Evolutionary conservation across 1,140 invertebrate genomes (phyloP).

Genomic region (Rhopalosiphum maidis): DNA sequence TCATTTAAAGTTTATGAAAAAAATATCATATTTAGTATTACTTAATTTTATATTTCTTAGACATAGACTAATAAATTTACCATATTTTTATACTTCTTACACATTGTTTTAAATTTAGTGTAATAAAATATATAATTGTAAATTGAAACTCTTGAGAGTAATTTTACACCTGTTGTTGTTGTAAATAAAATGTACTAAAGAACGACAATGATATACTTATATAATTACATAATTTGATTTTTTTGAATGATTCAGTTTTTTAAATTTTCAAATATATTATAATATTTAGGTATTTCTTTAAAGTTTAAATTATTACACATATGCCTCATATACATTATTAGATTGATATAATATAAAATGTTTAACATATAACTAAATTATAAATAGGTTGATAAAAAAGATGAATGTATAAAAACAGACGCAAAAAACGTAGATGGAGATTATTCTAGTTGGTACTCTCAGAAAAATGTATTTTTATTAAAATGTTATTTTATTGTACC

Average conservation of each 20-base stretch:
- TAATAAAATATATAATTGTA: neutral
- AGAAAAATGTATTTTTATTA: too few relatives aligned
- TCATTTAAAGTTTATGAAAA: neutral
- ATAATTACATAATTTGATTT: neutral
- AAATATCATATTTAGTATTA: neutral
- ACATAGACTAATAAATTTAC: neutral
- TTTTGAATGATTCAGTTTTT: neutral
- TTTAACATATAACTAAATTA: neutral
- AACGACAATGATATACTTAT: constrained; percentile 2
- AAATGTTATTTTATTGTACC: too few relatives aligned
- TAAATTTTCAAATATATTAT: neutral
- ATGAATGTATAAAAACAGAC: neutral
- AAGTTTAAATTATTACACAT: neutral
- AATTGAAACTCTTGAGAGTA: neutral
- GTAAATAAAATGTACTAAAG: constrained; percentile 1
- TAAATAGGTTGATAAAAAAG: neutral
- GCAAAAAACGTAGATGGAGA: too few relatives aligned
- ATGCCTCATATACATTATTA: neutral
- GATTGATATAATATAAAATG: neutral
- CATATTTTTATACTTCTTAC: neutral
- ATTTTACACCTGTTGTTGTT: neutral
- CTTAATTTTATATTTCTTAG: neutral
- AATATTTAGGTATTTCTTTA: neutral
- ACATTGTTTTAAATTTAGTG: neutral
- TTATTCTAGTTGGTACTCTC: too few relatives aligned